Evolutionary conservation across 2,888 invertebrate species (phyloP), one percentile per base, ranked within the genome.

Genomic region (Lottia scabra): DNA sequence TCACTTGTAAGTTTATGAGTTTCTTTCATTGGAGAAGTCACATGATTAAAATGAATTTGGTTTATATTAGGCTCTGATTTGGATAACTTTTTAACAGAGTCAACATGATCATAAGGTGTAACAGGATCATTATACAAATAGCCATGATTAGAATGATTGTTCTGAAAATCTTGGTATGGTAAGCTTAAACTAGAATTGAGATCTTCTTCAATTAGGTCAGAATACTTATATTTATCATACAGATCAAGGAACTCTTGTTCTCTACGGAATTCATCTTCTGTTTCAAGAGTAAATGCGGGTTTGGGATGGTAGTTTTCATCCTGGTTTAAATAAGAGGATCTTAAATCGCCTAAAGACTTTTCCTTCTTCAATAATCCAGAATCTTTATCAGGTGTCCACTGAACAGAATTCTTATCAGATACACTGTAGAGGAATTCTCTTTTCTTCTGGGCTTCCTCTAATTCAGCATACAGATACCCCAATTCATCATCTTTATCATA

Each of bases 341-440:
- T 93, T 13, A 97, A 92, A 89, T 97, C 95, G 88, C 95, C 95
- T 0, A 97, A 95, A 0, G 96, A 96, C 86, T 95, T 94, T 87
- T 96, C 95, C 87, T 95, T 95, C 56, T 93, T 93, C 83, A 94
- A 92, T 48, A 97, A 90, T 0, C 95, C 95, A 78, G 93, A 91
- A 85, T 96, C 96, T 45, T 93, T 92, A 19, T 82, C 78, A 10
- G 83, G 85, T 76, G 92, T 93, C 97, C 97, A 97, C 76, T 93
- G 93, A 65, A 93, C 92, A 66, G 93, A 93, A 71, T 93, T 93
- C 0, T 93, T 90, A 82, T 95, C 94, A 83, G 93, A 93, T 0
- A 95, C 93, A 65, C 93, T 93, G 90, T 95, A 96, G 23, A 96
- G 90, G 82, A 97, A 94, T 86, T 96, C 95, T 77, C 94, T 94